Evolutionary conservation across 2,113 vertebrate genomes (phyloP), one percentile per base, ranked within the genome.

Genomic region (Boulengeromyrus knoepffleri): DNA sequence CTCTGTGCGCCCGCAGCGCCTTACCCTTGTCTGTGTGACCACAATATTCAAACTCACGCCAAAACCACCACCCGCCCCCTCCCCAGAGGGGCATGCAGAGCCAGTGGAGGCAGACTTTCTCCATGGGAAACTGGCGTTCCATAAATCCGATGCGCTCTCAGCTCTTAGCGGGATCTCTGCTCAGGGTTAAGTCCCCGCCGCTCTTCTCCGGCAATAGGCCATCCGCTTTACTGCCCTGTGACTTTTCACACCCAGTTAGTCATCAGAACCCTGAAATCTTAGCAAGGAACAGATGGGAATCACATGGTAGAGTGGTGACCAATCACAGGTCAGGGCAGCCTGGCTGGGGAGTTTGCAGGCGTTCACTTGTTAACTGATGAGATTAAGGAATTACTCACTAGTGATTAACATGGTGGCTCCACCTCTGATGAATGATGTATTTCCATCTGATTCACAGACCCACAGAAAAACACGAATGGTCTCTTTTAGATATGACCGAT

Each of bases 381-480:
- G n/a, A 50, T 86, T 50, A 86, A 21, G 42, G 21, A 86, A 50
- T 86, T 50, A 31, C 31, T 88, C 53, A 45, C 7, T 21, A 13
- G 21, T 62, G 15, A 88, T 88, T 58, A 88, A 42, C 2, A 3
- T 39, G 21, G 17, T 39, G 21, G 12, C 21, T 42, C 74, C 74
- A 6, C 31, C 17, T 36, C 36, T 42, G 36, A 80, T 80, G 74
- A 80, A 13, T 19, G 36, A 42, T 80, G 12, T 19, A 80, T 66
- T 88, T 45, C 3, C 87, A 27, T 66, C 39, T 88, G 87, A 88
- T 88, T 62, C 87, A 49, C 46, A 86, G 84, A 47, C 1, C 84
- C 31, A 42, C 74, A 42, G 74, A 36, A 42, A 42, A 80, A 80
- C 36, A 77, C 12, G 17, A n/a, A 5, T 15, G 31, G 45, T 74